These are phyloP conservation scores for Cheilosia soror DNA, from an alignment of 2,888 invertebrate species.

Conservation along the genomic window DNA sequence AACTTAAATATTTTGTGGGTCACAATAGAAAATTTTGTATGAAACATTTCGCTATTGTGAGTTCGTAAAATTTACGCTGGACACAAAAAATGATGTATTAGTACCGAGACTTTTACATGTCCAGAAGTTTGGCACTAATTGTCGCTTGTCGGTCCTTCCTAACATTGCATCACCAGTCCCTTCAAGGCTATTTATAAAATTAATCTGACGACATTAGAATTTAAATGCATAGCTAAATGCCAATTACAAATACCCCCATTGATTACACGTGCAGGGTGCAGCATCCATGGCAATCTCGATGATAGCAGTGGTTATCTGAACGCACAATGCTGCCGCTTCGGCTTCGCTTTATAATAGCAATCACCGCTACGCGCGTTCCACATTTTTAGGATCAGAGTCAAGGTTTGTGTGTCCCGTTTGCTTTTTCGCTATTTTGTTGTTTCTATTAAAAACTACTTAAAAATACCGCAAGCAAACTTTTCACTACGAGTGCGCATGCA, in stretches of 20 bases:
- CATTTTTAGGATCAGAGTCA: conserved; percentile 77
- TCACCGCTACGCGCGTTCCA: conserved; percentile 56
- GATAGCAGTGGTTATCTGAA: conserved; percentile 27
- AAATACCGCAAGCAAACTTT: conserved; percentile 71
- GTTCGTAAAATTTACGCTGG: too few relatives aligned
- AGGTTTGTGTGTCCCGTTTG: conserved; percentile 77
- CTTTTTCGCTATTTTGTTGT: conserved; percentile 33
- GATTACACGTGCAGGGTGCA: conserved; percentile 35
- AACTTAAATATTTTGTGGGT: too few relatives aligned
- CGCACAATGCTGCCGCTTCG: conserved; percentile 35
- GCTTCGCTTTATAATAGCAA: conserved; percentile 21
- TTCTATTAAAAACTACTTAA: conserved; percentile 38
- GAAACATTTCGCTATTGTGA: too few relatives aligned
- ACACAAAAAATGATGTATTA: too few relatives aligned
- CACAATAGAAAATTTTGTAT: too few relatives aligned
- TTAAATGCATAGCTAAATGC: not conserved
- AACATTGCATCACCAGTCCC: too few relatives aligned
- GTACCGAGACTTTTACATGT: too few relatives aligned
- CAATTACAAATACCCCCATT: conserved; percentile 5
- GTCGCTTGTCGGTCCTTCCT: too few relatives aligned
- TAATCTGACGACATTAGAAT: too few relatives aligned
- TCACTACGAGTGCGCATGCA: conserved; percentile 58
- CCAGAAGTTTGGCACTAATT: too few relatives aligned
- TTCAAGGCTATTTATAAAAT: too few relatives aligned
- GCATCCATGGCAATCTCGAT: not conserved